phyloP scores from a whole-genome alignment of 2,888 invertebrate species.

The Cheilosia scutellata region DNA sequence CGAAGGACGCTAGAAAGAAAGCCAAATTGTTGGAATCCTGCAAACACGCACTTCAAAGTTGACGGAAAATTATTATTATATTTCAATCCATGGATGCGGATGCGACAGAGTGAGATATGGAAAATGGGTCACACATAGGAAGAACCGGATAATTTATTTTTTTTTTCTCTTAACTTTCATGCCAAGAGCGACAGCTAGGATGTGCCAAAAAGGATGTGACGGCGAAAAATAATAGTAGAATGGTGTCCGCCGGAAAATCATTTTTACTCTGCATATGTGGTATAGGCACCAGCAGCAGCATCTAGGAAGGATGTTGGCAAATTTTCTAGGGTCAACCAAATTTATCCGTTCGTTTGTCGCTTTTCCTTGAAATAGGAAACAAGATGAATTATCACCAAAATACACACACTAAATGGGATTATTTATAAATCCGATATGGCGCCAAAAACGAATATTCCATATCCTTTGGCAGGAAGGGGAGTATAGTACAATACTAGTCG shows the following conservation, averaged over 20 bases:
- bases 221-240: constrained; percentile 18
- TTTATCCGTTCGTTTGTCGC: constrained; percentile 63
- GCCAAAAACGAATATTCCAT: constrained; percentile 52
- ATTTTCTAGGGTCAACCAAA: constrained; percentile 64
- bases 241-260: constrained; percentile 62
- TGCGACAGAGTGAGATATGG: constrained; percentile 17
- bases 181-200: neutral
- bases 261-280: constrained; percentile 45
- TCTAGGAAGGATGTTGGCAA: constrained; percentile 47
- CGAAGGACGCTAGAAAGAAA: constrained; percentile 9
- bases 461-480: constrained; percentile 24
- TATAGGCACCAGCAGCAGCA: neutral
- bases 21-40: constrained; percentile 44
- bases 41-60: constrained; percentile 57
- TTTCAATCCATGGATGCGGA: constrained; percentile 56
- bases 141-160: constrained; percentile 67
- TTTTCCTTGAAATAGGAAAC: neutral
- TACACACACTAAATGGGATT: constrained; percentile 50
- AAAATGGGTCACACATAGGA: constrained; percentile 70
- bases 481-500: neutral
- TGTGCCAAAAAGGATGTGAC: constrained; percentile 16
- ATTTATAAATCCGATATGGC: constrained; percentile 69
- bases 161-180: constrained; percentile 18
- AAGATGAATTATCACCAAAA: constrained; percentile 61
- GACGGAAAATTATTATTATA: constrained; percentile 69